Evolutionary conservation across 2,888 invertebrate genomes (phyloP).

Genomic region (Acanthosepion esculentum): DNA sequence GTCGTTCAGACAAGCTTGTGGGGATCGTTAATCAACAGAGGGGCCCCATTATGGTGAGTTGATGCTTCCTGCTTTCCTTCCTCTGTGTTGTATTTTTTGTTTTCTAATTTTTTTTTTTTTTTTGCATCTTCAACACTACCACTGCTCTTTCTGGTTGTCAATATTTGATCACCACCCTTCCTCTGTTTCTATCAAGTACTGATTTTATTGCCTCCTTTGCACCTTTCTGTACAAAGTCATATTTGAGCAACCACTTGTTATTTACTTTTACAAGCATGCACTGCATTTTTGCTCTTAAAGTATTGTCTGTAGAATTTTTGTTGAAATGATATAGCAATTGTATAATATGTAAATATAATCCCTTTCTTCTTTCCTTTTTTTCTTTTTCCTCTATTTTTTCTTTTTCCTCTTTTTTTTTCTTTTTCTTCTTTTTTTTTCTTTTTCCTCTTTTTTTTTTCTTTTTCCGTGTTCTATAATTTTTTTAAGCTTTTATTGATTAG

Average conservation of each 20-base stretch:
- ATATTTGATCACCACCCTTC: background rate
- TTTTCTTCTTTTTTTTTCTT: too few species aligned
- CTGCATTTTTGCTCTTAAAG: background rate
- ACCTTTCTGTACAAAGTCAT: background rate
- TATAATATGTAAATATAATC: too few species aligned
- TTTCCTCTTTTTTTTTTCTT: too few species aligned
- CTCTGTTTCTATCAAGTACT: background rate
- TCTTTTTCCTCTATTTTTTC: too few species aligned
- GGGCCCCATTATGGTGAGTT: conserved; percentile 52
- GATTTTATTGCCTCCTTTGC: background rate
- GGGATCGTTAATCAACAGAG: conserved; percentile 56
- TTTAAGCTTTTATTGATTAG: too few species aligned
- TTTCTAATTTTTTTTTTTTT: background rate
- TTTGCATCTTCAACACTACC: background rate
- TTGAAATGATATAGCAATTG: too few species aligned
- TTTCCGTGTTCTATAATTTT: too few species aligned
- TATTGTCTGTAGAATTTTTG: background rate
- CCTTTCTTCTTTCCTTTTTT: too few species aligned
- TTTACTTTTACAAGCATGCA: background rate
- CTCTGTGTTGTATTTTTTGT: background rate
- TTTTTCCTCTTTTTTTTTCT: too few species aligned
- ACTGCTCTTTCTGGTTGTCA: background rate
- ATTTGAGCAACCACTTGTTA: background rate
- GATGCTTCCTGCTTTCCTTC: conserved; percentile 18
- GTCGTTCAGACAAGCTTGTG: conserved; percentile 76